Conservation (phyloP, 1,140 invertebrate genomes). For the Drosophila azteca region DNA sequence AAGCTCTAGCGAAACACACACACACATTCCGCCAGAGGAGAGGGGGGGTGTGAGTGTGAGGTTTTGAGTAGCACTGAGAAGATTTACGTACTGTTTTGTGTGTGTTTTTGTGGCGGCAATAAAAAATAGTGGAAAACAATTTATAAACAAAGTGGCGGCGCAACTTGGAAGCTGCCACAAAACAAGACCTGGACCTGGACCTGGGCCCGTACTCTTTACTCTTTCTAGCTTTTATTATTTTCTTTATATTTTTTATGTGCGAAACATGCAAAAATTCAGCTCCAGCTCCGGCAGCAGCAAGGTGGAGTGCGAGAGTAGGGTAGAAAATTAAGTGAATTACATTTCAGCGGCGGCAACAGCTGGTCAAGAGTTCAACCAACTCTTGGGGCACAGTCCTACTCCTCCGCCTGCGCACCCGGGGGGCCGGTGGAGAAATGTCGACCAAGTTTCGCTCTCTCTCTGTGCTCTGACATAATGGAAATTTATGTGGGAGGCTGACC, state of each 20-base stretch:
- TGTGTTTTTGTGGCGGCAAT: slow-evolving; percentile 43
- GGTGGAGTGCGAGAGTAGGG: not conserved
- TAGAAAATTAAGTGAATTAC: slow-evolving; percentile 28
- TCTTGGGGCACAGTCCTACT: not conserved
- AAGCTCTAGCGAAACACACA: no score
- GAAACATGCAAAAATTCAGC: slow-evolving; percentile 40
- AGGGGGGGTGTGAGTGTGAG: no score
- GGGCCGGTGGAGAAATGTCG: no score
- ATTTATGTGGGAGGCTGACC: no score
- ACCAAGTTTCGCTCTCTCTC: no score
- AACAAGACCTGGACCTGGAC: not conserved
- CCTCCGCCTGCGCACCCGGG: not conserved
- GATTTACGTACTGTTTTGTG: slow-evolving; percentile 47
- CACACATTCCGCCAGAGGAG: no score
- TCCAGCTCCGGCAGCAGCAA: not conserved
- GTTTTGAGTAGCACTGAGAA: slow-evolving; percentile 18
- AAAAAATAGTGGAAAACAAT: slow-evolving; percentile 63
- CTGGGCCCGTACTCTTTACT: not conserved
- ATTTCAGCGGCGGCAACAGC: slow-evolving; percentile 16
- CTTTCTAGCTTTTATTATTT: slow-evolving; percentile 18
- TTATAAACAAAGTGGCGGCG: slow-evolving; percentile 22
- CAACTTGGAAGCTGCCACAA: slow-evolving; percentile 2
- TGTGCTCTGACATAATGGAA: no score
- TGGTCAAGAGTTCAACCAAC: slow-evolving; percentile 14
- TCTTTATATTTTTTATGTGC: slow-evolving; percentile 28